Evolutionary conservation across 1,140 invertebrate genomes (phyloP), one percentile per base, ranked within the genome.

Genomic region (Uloborus diversus): DNA sequence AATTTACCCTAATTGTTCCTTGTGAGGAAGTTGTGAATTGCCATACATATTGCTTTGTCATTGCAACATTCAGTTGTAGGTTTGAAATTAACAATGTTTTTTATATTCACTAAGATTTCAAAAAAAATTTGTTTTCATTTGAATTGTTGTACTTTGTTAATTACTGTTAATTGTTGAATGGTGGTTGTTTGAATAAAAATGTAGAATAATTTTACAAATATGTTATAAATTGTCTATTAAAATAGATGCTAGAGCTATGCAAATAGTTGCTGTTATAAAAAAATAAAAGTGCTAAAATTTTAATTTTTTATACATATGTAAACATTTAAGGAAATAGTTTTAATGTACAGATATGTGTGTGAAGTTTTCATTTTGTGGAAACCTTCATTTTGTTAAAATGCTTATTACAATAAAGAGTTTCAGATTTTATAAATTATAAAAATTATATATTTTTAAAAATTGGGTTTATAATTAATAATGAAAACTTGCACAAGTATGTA

Each of bases 241-340:
- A 61, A 73, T 75, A 75, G 71, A 51, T 75, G 71, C 59, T 75
- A 62, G 71, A 64, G 47, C 71, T 75, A 51, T 75, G 59, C 59
- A 33, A n/a, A 47, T 73, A 75, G 71, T 64, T 75, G 59, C 56
- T 75, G 71, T 75, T 75, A 23, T 11, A 56, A 25, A 25, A 70
- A 62, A 51, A 51, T 47, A 25, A 73, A 75, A 23, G 59, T 51
- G 35, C 56, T 51, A 62, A 37, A 61, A 64, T 49, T 75, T 62
- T 62, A 62, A 75, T 62, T 75, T 70, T 75, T 75, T 49, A 51
- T 68, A 68, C 28, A 28, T 30, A 61, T 37, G 25, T 70, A 25
- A 51, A 57, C 68, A 70, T 56, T 23, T 73, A 61, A 61, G 20
- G 23, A 71, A 75, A 49, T 27, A 25, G 59, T 25, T 49, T 51